These are phyloP conservation scores for Oscheius myriophilus DNA, from an alignment of 2,888 invertebrate genomes.

Conservation along the genomic window DNA sequence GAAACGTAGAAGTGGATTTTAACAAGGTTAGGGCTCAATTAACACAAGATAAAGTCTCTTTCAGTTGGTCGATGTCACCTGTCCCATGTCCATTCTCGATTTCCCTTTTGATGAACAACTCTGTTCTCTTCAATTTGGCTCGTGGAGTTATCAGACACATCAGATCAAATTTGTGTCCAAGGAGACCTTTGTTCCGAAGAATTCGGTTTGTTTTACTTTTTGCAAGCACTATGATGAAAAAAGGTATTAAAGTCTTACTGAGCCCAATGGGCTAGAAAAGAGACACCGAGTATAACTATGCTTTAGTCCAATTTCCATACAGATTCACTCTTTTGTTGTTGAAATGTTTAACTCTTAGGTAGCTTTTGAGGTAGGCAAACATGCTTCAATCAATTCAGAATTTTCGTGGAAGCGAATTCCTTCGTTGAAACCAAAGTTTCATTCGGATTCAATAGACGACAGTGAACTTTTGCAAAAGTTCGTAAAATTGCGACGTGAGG, in stretches of 20 bases:
- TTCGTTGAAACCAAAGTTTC: too few relatives aligned
- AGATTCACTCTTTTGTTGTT: too few relatives aligned
- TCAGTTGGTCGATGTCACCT: constrained; percentile 54
- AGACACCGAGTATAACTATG: too few relatives aligned
- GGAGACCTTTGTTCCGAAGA: constrained; percentile 42
- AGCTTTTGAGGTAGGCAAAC: too few relatives aligned
- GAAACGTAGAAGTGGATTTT: constrained; percentile 55
- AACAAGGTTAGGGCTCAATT: constrained; percentile 42
- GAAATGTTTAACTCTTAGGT: too few relatives aligned
- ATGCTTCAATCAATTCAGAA: too few relatives aligned
- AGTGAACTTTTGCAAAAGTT: too few relatives aligned
- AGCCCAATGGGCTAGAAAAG: not conserved
- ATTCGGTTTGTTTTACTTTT: constrained; percentile 25
- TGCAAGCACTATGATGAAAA: not conserved
- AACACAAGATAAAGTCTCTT: constrained; percentile 6
- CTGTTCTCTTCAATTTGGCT: constrained; percentile 57
- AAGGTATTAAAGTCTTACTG: not conserved
- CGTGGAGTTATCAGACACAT: constrained; percentile 57
- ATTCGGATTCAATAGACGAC: too few relatives aligned
- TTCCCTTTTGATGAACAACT: constrained; percentile 59
- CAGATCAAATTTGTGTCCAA: constrained; percentile 46
- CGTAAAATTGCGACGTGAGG: too few relatives aligned
- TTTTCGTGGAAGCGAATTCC: too few relatives aligned
- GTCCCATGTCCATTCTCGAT: constrained; percentile 52
- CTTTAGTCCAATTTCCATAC: too few relatives aligned